Evolutionary conservation across 2,113 vertebrate species (phyloP).

Genomic region (Globicephala melas): DNA sequence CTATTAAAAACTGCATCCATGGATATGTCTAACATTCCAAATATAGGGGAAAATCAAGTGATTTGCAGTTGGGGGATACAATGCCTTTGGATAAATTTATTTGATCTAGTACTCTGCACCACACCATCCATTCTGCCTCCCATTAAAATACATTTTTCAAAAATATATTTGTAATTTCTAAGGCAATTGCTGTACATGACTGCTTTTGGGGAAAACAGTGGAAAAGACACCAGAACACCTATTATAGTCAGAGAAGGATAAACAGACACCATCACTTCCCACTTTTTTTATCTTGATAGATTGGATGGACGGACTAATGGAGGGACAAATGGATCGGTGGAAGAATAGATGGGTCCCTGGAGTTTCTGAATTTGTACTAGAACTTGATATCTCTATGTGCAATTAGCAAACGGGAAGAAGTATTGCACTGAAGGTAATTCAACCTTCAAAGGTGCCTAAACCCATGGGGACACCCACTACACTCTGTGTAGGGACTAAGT

Average conservation of each 20-base stretch:
- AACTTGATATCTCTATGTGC: not conserved
- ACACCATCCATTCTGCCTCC: not conserved
- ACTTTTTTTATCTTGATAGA: not conserved
- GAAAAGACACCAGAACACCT: not conserved
- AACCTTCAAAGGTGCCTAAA: not conserved
- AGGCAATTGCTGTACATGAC: not conserved
- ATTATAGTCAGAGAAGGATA: not conserved
- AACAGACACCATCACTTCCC: not conserved
- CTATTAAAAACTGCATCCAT: not conserved
- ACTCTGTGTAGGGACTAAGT: rapidly evolving
- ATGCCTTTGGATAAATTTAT: not conserved
- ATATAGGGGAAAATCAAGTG: not conserved
- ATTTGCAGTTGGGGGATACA: not conserved
- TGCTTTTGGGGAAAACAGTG: not conserved
- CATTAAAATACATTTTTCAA: not conserved
- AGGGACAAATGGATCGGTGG: no score
- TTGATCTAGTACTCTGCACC: not conserved
- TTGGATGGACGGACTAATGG: not conserved
- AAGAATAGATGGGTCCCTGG: not conserved
- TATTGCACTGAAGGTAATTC: not conserved
- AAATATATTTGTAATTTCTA: not conserved
- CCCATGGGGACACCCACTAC: no score
- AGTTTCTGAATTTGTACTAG: not conserved
- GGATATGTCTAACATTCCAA: not conserved
- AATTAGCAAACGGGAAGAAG: not conserved